Conservation (phyloP, 1,140 invertebrate genomes). For the Listronotus oregonensis region DNA sequence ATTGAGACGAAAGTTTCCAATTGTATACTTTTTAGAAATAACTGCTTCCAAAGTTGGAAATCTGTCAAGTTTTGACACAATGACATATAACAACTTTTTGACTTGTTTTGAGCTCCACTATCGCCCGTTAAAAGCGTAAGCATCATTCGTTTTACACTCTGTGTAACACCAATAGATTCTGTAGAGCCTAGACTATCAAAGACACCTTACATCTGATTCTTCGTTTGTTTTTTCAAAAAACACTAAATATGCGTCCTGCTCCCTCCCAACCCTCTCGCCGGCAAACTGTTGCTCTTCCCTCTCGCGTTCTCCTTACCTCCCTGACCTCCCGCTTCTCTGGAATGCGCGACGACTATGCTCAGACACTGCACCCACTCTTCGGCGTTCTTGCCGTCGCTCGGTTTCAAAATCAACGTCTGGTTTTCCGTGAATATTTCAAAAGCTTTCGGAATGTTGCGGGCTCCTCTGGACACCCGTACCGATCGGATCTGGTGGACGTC, state of each 20-base stretch:
- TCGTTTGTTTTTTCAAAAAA: too few relatives aligned
- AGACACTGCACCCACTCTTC: slow-evolving; percentile 93
- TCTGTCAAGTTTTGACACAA: too few relatives aligned
- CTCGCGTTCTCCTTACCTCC: slow-evolving; percentile 17
- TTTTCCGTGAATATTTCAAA: slow-evolving; percentile 96
- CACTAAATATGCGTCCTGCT: slow-evolving; percentile 51
- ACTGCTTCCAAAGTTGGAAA: too few relatives aligned
- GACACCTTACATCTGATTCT: too few relatives aligned
- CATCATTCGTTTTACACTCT: too few relatives aligned
- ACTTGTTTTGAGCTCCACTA: too few relatives aligned
- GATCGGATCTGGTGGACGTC: slow-evolving; percentile 91
- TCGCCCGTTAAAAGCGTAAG: too few relatives aligned
- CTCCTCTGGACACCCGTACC: slow-evolving; percentile 84
- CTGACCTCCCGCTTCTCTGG: slow-evolving; percentile 70
- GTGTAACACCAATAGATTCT: too few relatives aligned
- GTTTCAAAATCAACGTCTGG: slow-evolving; percentile 88
- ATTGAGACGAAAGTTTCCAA: too few relatives aligned
- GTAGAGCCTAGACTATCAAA: too few relatives aligned
- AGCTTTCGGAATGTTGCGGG: slow-evolving; percentile 88
- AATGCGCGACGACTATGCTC: slow-evolving; percentile 85
- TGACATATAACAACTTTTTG: too few relatives aligned
- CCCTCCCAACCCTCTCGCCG: slow-evolving; percentile 62
- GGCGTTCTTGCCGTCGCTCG: slow-evolving; percentile 91
- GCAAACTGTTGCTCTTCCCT: slow-evolving; percentile 70
- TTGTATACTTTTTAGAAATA: too few relatives aligned